Conservation (phyloP, 2,797 vertebrate species). For the Columba guinea region DNA sequence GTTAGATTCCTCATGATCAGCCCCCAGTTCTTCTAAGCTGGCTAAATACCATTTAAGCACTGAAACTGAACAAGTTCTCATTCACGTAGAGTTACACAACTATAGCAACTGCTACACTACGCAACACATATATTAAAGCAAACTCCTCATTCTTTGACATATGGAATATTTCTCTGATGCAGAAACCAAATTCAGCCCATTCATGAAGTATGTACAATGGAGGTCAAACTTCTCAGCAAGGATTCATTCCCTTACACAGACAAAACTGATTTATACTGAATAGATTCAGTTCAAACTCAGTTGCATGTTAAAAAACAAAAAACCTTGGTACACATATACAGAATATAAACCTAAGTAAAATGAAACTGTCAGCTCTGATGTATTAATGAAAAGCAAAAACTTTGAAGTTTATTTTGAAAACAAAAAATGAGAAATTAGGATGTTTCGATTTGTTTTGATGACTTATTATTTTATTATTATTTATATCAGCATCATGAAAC, state of each 20-base stretch:
- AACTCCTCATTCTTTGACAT: neutral
- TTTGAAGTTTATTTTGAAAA: neutral
- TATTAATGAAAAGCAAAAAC: neutral
- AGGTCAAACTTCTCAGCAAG: neutral
- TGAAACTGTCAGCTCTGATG: neutral
- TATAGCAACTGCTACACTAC: neutral
- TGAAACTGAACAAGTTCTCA: rapidly evolving
- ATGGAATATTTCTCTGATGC: neutral
- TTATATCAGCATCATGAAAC: neutral
- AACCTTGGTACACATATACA: neutral
- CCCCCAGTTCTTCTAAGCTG: neutral
- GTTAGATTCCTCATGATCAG: neutral
- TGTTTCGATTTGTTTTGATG: neutral
- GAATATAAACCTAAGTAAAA: neutral
- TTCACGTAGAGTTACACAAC: neutral
- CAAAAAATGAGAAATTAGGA: rapidly evolving
- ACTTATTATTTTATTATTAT: neutral
- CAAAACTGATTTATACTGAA: neutral
- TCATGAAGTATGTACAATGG: neutral
- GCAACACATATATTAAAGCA: neutral
- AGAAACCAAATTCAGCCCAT: neutral
- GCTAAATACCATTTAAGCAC: neutral
- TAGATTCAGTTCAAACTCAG: neutral
- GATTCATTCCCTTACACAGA: neutral
- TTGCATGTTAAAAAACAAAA: neutral